Conservation (phyloP, 1,140 invertebrate species). For the Danaus plexippus region DNA sequence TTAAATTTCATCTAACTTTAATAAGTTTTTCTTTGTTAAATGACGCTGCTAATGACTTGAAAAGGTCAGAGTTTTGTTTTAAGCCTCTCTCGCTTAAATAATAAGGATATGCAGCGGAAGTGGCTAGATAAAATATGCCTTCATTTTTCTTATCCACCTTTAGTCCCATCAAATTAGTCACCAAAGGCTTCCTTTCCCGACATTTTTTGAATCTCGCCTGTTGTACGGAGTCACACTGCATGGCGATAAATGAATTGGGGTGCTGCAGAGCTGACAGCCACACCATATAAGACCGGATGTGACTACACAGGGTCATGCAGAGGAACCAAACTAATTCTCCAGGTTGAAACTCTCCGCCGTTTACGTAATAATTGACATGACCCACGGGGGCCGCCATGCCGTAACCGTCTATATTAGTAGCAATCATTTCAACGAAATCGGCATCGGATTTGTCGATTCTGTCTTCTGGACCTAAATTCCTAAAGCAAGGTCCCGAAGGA, state of each 20-base stretch:
- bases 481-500: conserved; percentile 55
- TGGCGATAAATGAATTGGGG: conserved; percentile 39
- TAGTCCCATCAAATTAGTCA: conserved; percentile 41
- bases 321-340: conserved; percentile 52
- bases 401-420: conserved; percentile 78
- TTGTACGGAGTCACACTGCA: conserved; percentile 51
- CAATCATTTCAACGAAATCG: conserved; percentile 73
- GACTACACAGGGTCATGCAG: conserved; percentile 43
- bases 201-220: conserved; percentile 43
- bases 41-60: conserved; percentile 14
- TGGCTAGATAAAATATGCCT: conserved; percentile 49
- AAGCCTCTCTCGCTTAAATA: conserved; percentile 42
- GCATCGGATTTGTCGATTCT: conserved; percentile 48
- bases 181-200: conserved; percentile 32
- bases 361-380: conserved; percentile 78
- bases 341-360: conserved; percentile 80
- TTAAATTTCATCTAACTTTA: conserved; percentile 17
- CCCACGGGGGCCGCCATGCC: conserved; percentile 77
- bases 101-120: conserved; percentile 36
- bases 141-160: conserved; percentile 34
- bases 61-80: conserved; percentile 35
- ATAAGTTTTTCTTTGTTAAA: conserved; percentile 25
- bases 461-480: conserved; percentile 40
- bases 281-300: conserved; percentile 33
- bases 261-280: conserved; percentile 41